These are phyloP conservation scores for Amitus sp. DNA, from an alignment of 2,888 invertebrate genomes.

Conservation along the genomic window DNA sequence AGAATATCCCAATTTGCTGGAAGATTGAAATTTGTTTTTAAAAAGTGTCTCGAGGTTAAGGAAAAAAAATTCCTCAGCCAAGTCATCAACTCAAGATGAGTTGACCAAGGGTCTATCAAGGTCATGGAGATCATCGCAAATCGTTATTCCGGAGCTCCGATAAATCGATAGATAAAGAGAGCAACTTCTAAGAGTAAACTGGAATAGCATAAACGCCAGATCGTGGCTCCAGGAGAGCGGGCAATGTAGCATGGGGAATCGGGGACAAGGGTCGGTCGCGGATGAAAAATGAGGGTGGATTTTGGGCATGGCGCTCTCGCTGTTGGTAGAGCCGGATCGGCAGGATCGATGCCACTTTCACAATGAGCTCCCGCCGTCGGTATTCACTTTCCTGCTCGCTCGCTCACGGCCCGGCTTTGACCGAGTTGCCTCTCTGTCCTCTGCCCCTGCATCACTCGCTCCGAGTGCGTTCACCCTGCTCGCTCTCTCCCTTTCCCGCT, in stretches of 20 bases:
- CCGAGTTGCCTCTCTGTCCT: conserved; percentile 20
- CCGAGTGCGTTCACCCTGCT: conserved; percentile 19
- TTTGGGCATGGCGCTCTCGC: conserved; percentile 13
- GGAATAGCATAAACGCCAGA: not conserved
- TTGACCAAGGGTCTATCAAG: too few species aligned
- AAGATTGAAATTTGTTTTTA: too few species aligned
- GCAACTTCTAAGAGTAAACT: too few species aligned
- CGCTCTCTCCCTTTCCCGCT: not conserved
- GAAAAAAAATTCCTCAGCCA: too few species aligned
- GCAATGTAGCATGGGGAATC: not conserved
- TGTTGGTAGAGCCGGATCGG: conserved; percentile 4
- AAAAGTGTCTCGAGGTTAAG: too few species aligned
- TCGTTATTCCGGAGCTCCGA: not conserved
- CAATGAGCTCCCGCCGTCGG: conserved; percentile 8
- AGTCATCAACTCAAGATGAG: too few species aligned
- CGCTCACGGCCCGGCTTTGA: conserved; percentile 15
- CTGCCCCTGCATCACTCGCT: conserved; percentile 9
- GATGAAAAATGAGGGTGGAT: conserved; percentile 18
- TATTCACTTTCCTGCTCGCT: conserved; percentile 13
- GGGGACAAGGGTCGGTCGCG: not conserved
- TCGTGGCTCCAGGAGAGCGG: not conserved
- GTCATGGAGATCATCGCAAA: too few species aligned
- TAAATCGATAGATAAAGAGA: too few species aligned
- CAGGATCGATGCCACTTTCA: conserved; percentile 19
- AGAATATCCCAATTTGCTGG: too few species aligned